Base-by-base conservation (phyloP, 2,888 invertebrate genomes). In the Perizoma affinitatum region DNA sequence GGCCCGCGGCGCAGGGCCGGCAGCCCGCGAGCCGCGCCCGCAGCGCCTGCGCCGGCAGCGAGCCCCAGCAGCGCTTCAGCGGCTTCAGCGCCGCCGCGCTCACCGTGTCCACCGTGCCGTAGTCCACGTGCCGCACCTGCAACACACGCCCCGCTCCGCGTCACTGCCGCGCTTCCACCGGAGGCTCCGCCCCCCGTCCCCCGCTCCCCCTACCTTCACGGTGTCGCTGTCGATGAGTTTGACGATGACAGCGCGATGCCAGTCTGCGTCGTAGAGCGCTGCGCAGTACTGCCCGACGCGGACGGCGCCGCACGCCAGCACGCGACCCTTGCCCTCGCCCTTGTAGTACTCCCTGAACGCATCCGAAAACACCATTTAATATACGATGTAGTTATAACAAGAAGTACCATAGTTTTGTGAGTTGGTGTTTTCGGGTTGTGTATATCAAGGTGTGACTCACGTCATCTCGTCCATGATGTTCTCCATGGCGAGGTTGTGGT, bases 81-180 rank as follows among this genome's bases (percentile, higher is more conserved):
- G 88, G 78, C 67, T 75, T 74, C 76, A 90, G 85, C 66, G 5
- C 36, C 6, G n/a, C 0, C 67, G 44, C 72, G 3, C 35, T 0
- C 70, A 84, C 86, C 58, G 74, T 72, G 62, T 86, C 85, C 76
- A 93, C 90, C 47, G 94, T 94, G 74, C 93, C 94, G 83, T 93
- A 94, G 87, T 94, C 94, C 68, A 94, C 83, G 82, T 92, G 93
- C 43, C 92, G 92, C 71, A 94, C 92, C 93, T 93, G 76, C 63
- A 63, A 72, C 58, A 44, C 38, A 4, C 38, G 7, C 38, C 1
- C 38, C 38, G 6, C 38, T 38, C 38, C 36, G 36, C 36, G 6
- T 22, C 22, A 22, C 22, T 22, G 22, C 22, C 38, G 5, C 3
- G 4, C 38, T 6, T 36, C 36, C n/a, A n/a, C n/a, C n/a, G n/a